Conservation (phyloP, 2,113 vertebrate genomes). For the Menura novaehollandiae region DNA sequence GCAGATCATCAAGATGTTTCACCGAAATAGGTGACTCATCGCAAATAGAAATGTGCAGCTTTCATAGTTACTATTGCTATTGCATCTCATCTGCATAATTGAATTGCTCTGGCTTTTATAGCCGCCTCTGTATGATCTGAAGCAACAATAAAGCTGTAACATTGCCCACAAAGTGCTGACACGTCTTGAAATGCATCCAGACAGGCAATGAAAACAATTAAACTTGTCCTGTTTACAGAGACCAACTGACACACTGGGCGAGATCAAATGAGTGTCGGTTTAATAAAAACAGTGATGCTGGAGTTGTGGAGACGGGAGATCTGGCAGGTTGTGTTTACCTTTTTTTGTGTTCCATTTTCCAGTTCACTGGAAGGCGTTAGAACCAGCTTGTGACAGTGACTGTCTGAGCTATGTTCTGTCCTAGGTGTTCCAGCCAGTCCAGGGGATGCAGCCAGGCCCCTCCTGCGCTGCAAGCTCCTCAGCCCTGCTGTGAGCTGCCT, state of each 20-base stretch:
- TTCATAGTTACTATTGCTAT: background rate
- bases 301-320: background rate
- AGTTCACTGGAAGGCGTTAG: background rate
- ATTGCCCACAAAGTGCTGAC: background rate
- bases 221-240: background rate
- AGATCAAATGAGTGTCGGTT: background rate
- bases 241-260: background rate
- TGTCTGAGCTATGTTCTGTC: background rate
- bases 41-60: background rate
- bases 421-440: accelerated
- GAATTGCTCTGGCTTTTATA: background rate
- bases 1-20: background rate
- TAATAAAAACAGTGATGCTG: background rate
- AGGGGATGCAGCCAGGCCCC: background rate
- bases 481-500: background rate
- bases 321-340: background rate
- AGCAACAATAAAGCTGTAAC: background rate
- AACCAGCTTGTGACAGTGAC: background rate
- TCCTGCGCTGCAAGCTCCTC: background rate
- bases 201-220: background rate
- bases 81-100: background rate
- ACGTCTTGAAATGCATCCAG: background rate
- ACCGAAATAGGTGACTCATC: background rate
- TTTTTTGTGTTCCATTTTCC: background rate
- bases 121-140: background rate